Percentiles rank a stretch among this genome's conserved stretches.
phyloP scores from a whole-genome alignment of 2,113 vertebrate species.

The Rhynchomys soricoides region DNA sequence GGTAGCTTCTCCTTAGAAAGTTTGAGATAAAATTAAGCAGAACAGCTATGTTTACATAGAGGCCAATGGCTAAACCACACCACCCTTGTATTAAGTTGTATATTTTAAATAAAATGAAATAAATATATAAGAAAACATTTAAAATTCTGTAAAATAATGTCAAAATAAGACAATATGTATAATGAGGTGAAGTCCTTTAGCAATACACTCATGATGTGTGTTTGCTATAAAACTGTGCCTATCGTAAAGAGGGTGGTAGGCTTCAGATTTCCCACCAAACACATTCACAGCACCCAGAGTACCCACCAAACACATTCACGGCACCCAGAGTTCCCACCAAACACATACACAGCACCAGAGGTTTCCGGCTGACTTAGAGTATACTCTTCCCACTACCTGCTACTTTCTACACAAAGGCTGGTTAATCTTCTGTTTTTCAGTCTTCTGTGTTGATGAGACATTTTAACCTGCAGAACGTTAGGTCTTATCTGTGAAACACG shows the following conservation, averaged over 20 bases:
- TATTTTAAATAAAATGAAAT: neutral
- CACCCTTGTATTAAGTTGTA: neutral
- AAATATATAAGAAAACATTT: too few species aligned
- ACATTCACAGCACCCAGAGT: neutral
- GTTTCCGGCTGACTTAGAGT: neutral
- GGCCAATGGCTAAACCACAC: neutral
- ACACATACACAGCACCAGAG: neutral
- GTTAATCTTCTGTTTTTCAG: neutral
- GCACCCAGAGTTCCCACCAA: neutral
- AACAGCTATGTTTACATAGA: neutral
- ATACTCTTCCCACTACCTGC: neutral
- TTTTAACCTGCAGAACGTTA: neutral
- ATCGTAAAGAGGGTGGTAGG: neutral
- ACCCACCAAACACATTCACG: neutral
- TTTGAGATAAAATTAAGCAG: neutral
- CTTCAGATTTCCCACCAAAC: neutral
- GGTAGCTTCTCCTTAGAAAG: slow-evolving; percentile 6
- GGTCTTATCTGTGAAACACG: neutral
- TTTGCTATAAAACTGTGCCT: neutral
- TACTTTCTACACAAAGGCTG: neutral
- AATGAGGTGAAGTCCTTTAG: neutral
- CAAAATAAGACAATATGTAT: neutral
- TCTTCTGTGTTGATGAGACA: neutral
- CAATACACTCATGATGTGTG: neutral
- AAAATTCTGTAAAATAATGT: neutral